A percentile compares a stretch with the other conserved stretches of the same genome.
Evolutionary conservation across 2,113 vertebrate genomes (phyloP).

Genomic region (Atractosteus spatula): DNA sequence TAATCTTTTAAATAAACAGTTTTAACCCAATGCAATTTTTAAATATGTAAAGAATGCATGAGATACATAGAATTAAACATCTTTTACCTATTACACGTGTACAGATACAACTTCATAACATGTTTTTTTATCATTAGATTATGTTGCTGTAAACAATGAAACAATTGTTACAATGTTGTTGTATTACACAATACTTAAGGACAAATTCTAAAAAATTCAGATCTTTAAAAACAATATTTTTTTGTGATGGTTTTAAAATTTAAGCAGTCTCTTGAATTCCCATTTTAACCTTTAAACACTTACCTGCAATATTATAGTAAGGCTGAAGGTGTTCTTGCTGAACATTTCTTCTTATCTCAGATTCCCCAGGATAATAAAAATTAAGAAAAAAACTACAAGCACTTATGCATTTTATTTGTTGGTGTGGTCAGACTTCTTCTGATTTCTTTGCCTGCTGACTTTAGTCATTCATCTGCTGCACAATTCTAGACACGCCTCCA

Average conservation of each 20-base stretch:
- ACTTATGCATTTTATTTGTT: conserved; percentile 48
- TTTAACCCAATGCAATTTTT: too few relatives aligned
- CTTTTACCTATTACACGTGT: too few relatives aligned
- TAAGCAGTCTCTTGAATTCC: neutral
- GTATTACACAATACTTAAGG: neutral
- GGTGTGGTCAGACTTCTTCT: conserved; percentile 51
- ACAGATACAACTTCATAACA: too few relatives aligned
- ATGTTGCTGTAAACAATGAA: too few relatives aligned
- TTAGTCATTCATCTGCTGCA: conserved; percentile 54
- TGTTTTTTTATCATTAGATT: too few relatives aligned
- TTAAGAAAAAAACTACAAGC: conserved; percentile 27
- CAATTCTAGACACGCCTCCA: conserved; percentile 58
- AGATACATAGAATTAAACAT: too few relatives aligned
- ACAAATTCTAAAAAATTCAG: neutral
- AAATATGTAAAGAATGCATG: too few relatives aligned
- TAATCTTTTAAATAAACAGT: neutral
- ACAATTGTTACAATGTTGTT: too few relatives aligned
- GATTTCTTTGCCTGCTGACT: conserved; percentile 48
- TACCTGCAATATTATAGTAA: conserved; percentile 61
- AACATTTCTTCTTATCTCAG: conserved; percentile 61
- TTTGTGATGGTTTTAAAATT: neutral
- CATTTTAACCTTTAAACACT: conserved; percentile 30
- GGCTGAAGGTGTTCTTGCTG: conserved; percentile 45
- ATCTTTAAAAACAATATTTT: neutral
- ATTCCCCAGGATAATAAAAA: conserved; percentile 42